phyloP scores from a whole-genome alignment of 2,797 vertebrate species.

The Vespertilio murinus region DNA sequence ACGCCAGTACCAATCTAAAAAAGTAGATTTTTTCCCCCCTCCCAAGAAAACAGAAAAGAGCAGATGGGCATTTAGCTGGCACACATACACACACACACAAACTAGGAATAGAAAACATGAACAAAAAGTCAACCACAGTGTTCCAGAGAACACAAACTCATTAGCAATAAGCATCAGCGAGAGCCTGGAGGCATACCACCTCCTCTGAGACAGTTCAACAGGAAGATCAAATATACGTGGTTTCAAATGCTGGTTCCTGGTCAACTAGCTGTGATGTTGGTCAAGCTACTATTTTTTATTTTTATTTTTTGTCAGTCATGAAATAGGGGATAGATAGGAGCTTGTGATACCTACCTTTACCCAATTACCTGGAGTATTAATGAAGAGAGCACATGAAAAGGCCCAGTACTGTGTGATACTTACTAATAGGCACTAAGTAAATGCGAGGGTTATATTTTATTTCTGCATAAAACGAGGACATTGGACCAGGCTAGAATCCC shows the following conservation, averaged over 20 bases:
- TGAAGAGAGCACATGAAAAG: neutral
- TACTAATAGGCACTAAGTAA: neutral
- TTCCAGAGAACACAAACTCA: neutral
- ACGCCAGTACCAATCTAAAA: slow-evolving; percentile 88
- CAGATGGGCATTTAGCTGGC: neutral
- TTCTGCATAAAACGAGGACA: neutral
- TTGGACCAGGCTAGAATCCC: neutral
- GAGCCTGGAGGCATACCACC: neutral
- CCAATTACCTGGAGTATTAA: neutral
- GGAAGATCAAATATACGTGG: neutral
- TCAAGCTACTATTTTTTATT: neutral
- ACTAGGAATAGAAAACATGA: neutral
- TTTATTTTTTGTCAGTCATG: neutral
- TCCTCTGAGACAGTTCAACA: neutral
- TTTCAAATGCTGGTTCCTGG: neutral
- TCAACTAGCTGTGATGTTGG: neutral
- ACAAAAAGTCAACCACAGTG: neutral
- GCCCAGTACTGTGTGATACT: neutral
- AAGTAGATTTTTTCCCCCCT: slow-evolving; percentile 70
- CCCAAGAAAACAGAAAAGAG: neutral
- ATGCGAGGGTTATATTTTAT: neutral
- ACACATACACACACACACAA: neutral
- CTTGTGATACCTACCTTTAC: neutral
- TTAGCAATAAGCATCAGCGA: neutral
- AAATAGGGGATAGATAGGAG: neutral